Percentiles rank a stretch among this genome's conserved stretches.
Evolutionary conservation across 2,888 invertebrate species (phyloP).

Genomic region (Tipula vernalis): DNA sequence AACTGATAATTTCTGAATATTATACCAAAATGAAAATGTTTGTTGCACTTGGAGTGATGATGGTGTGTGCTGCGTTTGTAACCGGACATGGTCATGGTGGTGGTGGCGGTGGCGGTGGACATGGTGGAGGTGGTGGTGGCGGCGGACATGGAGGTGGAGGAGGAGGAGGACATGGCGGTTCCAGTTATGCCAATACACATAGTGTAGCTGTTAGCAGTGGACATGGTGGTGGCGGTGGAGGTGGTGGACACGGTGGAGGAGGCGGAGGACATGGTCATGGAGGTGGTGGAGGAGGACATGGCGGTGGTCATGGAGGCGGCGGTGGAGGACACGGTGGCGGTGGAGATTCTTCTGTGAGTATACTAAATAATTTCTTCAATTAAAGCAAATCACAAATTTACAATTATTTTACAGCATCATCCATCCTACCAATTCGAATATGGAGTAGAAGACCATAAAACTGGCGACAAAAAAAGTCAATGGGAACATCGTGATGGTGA

Average conservation of each 20-base stretch:
- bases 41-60: background rate
- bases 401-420: background rate
- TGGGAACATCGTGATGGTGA: background rate
- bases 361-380: background rate
- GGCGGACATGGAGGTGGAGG: background rate
- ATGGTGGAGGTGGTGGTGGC: background rate
- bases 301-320: background rate
- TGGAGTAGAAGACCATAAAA: background rate
- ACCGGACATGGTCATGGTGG: background rate
- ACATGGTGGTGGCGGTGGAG: background rate
- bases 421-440: background rate
- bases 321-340: background rate
- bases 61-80: background rate
- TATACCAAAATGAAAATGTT: conserved; percentile 1
- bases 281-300: background rate
- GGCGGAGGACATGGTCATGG: background rate
- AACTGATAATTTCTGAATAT: background rate
- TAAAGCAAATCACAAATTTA: background rate
- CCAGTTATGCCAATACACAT: background rate
- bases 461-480: background rate
- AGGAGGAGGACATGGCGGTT: background rate
- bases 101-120: background rate
- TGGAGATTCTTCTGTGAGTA: background rate
- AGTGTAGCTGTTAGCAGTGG: background rate
- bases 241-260: background rate